Evolutionary conservation across 2,113 vertebrate species (phyloP).

Genomic region (Muscicapa adusta): DNA sequence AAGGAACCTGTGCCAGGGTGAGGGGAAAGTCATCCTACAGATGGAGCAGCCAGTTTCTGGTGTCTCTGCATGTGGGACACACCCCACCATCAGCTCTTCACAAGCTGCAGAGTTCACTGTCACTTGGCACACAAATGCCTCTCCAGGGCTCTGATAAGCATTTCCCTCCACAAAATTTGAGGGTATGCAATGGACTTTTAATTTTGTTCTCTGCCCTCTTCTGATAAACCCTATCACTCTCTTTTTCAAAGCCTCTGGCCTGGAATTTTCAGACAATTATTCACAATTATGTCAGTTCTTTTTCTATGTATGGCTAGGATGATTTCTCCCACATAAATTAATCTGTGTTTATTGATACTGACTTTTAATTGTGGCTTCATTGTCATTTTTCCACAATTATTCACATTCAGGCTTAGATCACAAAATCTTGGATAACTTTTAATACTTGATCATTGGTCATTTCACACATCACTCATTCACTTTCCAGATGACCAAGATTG

Average conservation of each 20-base stretch:
- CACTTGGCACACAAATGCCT: neutral
- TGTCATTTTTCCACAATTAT: neutral
- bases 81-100: neutral
- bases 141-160: neutral
- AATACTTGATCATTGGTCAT: neutral
- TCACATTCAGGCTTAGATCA: neutral
- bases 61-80: neutral
- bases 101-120: neutral
- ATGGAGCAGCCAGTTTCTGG: neutral
- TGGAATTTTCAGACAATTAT: neutral
- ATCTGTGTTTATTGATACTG: neutral
- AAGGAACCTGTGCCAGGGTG: neutral
- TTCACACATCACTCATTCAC: neutral
- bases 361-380: neutral
- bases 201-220: neutral
- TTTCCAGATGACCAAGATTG: neutral
- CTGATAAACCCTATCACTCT: neutral
- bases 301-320: neutral
- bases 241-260: neutral
- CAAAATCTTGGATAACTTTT: neutral
- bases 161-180: neutral
- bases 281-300: neutral
- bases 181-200: neutral
- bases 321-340: neutral
- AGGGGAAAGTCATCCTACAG: neutral